phyloP scores from a whole-genome alignment of 23 tunicate species.

The Oikopleura dioica region DNA sequence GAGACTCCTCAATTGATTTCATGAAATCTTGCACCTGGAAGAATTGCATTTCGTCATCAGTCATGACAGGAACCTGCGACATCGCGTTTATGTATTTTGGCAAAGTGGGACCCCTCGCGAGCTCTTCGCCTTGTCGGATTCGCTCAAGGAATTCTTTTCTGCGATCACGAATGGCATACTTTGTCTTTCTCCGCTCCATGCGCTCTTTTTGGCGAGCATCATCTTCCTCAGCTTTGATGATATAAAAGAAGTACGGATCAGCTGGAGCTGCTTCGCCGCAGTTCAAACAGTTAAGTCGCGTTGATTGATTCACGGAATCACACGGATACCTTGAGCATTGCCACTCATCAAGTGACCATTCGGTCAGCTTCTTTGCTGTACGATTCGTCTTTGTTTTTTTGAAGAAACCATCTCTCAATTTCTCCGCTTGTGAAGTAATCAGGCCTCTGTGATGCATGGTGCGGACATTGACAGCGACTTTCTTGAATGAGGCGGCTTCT shows the following conservation, averaged over 20 bases:
- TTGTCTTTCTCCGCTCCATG: neutral
- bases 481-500: neutral
- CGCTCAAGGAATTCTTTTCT: neutral
- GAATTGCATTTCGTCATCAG: neutral
- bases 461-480: neutral
- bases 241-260: neutral
- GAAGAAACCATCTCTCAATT: neutral
- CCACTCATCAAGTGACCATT: neutral
- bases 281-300: neutral
- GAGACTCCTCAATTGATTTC: neutral
- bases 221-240: neutral
- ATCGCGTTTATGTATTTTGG: neutral
- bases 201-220: neutral
- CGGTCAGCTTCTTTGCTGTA: neutral
- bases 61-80: neutral
- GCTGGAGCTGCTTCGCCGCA: neutral
- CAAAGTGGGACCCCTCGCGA: neutral
- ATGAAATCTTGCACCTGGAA: neutral
- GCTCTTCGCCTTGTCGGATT: neutral
- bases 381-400: neutral
- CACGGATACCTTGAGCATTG: neutral
- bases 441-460: neutral
- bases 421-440: neutral
- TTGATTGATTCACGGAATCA: neutral
- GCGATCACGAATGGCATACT: neutral